Percentiles rank a stretch among this genome's conserved stretches.
phyloP scores from a whole-genome alignment of 2,797 vertebrate species.

The Coranthus polyacanthus region DNA sequence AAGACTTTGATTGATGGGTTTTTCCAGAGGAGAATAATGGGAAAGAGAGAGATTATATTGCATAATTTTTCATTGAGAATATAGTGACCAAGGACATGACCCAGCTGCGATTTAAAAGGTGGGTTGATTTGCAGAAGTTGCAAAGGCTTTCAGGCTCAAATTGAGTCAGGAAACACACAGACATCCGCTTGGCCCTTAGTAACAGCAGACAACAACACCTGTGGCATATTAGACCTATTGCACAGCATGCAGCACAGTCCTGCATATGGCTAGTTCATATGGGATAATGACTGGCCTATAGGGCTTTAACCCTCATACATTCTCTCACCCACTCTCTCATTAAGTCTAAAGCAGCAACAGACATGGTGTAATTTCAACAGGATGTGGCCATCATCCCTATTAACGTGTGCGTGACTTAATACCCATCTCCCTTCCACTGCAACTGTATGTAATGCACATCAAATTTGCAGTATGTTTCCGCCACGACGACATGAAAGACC shows the following conservation, averaged over 20 bases:
- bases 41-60: slow-evolving; percentile 23
- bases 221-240: slow-evolving; percentile 63
- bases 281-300: slow-evolving; percentile 77
- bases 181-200: slow-evolving; percentile 28
- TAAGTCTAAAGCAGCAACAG: slow-evolving; percentile 76
- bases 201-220: slow-evolving; percentile 70
- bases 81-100: slow-evolving; percentile 22
- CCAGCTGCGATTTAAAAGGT: slow-evolving; percentile 23
- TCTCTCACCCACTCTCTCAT: slow-evolving; percentile 67
- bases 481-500: slow-evolving; percentile 67
- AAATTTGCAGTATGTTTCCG: slow-evolving; percentile 66
- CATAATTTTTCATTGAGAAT: slow-evolving; percentile 50
- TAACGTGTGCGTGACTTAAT: slow-evolving; percentile 77
- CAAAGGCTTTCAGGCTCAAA: slow-evolving; percentile 33
- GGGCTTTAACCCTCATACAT: slow-evolving; percentile 60
- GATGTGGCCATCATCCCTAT: slow-evolving; percentile 77
- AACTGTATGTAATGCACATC: slow-evolving; percentile 65
- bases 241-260: slow-evolving; percentile 29
- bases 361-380: slow-evolving; percentile 78
- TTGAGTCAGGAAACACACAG: slow-evolving; percentile 41
- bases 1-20: slow-evolving; percentile 57
- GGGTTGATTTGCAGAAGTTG: slow-evolving; percentile 34
- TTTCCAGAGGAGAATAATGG: slow-evolving; percentile 49
- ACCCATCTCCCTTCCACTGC: slow-evolving; percentile 64
- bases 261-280: slow-evolving; percentile 68